Evolutionary conservation across 2,797 vertebrate species (phyloP).

Genomic region (Danio kyathit): DNA sequence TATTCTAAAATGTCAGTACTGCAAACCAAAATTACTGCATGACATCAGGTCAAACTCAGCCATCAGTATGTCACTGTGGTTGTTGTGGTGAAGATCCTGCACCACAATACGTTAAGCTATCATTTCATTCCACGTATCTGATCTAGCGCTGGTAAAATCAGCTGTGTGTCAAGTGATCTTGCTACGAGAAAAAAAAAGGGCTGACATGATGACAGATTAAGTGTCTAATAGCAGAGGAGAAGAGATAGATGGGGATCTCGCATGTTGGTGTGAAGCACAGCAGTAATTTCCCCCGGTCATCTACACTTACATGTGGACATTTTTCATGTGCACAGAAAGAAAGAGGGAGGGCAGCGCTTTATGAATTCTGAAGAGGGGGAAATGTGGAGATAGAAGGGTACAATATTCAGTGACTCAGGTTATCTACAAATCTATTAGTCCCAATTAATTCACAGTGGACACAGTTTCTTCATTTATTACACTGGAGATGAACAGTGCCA

Average conservation of each 20-base stretch:
- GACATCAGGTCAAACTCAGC: slow-evolving; percentile 28
- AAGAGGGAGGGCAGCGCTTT: slow-evolving; percentile 1
- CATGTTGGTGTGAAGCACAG: slow-evolving; percentile 55
- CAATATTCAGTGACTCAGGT: slow-evolving; percentile 60
- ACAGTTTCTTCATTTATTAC: slow-evolving; percentile 59
- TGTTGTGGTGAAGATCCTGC: slow-evolving; percentile 17
- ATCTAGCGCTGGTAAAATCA: slow-evolving; percentile 36
- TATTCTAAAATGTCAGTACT: slow-evolving; percentile 2
- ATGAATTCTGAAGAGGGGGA: slow-evolving; percentile 26
- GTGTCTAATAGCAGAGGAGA: slow-evolving; percentile 51
- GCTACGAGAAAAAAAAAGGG: slow-evolving; percentile 12
- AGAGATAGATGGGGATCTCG: slow-evolving; percentile 53
- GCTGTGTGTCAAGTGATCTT: slow-evolving; percentile 38
- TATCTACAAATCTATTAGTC: slow-evolving; percentile 64
- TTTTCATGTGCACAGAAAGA: slow-evolving; percentile 55
- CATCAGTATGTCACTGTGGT: slow-evolving; percentile 17
- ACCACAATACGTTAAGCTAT: slow-evolving; percentile 13
- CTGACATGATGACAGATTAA: slow-evolving; percentile 51
- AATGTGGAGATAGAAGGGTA: slow-evolving; percentile 27
- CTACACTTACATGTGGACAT: slow-evolving; percentile 58
- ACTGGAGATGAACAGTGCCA: slow-evolving; percentile 47
- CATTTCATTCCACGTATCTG: slow-evolving; percentile 35
- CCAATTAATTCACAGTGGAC: slow-evolving; percentile 47
- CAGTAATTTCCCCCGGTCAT: slow-evolving; percentile 65
- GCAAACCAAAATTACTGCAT: background rate